Conservation (phyloP, 1,140 invertebrate species). For the Grapholita molesta region DNA sequence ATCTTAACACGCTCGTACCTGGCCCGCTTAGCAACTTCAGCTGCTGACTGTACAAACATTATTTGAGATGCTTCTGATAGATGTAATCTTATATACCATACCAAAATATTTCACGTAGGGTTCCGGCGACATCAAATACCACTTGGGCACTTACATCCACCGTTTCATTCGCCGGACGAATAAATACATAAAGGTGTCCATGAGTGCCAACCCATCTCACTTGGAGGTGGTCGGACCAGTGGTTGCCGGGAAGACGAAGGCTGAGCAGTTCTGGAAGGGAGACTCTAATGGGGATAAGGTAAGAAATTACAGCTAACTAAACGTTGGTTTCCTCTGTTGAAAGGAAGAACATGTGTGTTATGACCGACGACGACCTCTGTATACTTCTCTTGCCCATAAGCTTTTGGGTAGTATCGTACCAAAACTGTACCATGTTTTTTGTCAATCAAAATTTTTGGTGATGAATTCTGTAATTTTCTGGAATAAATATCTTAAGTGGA, state of each 20-base stretch:
- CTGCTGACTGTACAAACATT: too few species aligned
- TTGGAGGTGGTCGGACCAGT: constrained; percentile 93
- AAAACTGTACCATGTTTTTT: too few species aligned
- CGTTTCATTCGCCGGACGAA: constrained; percentile 89
- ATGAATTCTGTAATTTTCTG: too few species aligned
- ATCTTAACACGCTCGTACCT: too few species aligned
- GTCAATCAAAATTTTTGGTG: too few species aligned
- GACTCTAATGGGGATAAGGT: constrained; percentile 87
- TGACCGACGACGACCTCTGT: too few species aligned
- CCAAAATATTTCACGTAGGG: constrained; percentile 73
- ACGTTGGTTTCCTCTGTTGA: too few species aligned
- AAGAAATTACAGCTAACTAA: not conserved
- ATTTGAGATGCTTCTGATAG: not conserved
- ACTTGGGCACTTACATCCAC: constrained; percentile 92
- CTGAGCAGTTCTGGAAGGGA: constrained; percentile 91
- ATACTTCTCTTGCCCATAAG: too few species aligned
- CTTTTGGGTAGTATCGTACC: too few species aligned
- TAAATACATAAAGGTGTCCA: constrained; percentile 88
- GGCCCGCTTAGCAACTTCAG: too few species aligned
- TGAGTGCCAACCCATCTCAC: constrained; percentile 95
- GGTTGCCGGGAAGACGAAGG: constrained; percentile 88
- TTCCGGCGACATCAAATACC: constrained; percentile 97
- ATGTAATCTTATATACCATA: not conserved
- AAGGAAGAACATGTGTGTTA: too few species aligned
- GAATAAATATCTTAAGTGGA: too few species aligned